Evolutionary conservation across 2,797 vertebrate genomes (phyloP), one percentile per base, ranked within the genome.

Genomic region (Tragopan temminckii): DNA sequence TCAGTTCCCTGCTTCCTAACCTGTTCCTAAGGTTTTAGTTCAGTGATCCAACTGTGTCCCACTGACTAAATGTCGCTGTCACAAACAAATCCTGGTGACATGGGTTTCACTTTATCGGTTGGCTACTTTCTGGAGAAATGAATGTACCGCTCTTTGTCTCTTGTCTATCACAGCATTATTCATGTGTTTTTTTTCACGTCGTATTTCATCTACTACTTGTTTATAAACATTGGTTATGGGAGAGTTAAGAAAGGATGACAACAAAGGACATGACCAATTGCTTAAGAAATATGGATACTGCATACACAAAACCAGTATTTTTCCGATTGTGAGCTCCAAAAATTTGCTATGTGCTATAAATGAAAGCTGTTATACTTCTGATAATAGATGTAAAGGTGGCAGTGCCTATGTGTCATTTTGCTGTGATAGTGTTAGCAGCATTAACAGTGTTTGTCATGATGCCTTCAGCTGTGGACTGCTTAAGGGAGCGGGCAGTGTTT

Each of bases 321-420:
- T 55, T 78, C n/a, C 31, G 83, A 10, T 27, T 52, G 19, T 38
- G 19, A 38, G 29, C 24, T 33, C 31, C 21, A 2, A 19, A 67
- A 59, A 31, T 2, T 1, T 1, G 1, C 35, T 48, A 1, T 36
- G 24, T 7, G 2, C 55, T 72, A 6, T 59, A 20, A 0, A 0
- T 50, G 38, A 78, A 55, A 46, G 5, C n/a, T 46, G 12, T 59
- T 74, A 36, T 14, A 12, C 15, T 63, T 74, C 38, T 33, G 7
- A 1, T 63, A 27, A 23, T 2, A 67, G 57, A 72, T 53, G 9
- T 23, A 38, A 25, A 84, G 61, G n/a, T 2, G 1, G 4, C 17
- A 33, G 1, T 17, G 40, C 24, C 29, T 50, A 0, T 0, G 0
- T 15, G 35, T 45, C 9, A 50, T 74, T 87, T 67, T 67, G 35